Conservation (phyloP, 2,888 invertebrate genomes). For the Petrophora chlorosata region DNA sequence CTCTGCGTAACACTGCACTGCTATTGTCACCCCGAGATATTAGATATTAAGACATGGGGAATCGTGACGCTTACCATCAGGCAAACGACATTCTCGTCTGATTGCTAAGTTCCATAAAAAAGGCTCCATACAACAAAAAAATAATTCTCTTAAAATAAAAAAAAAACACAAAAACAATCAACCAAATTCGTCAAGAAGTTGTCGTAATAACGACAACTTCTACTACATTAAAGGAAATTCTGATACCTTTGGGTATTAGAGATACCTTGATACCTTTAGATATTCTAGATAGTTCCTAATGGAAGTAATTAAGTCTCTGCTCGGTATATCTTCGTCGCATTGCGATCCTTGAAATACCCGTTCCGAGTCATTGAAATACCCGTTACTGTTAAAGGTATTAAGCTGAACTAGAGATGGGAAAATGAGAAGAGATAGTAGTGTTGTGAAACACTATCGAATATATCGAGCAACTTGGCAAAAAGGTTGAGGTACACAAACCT, state of each 20-base stretch:
- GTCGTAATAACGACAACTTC: no score
- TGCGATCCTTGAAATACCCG: constrained; percentile 51
- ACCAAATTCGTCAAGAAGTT: no score
- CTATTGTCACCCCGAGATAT: no score
- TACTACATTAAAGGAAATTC: no score
- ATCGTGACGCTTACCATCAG: not conserved
- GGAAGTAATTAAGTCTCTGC: constrained; percentile 45
- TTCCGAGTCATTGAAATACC: constrained; percentile 54
- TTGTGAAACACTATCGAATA: no score
- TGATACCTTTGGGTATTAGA: no score
- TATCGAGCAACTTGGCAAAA: no score
- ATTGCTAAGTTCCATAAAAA: not conserved
- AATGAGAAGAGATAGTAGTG: no score
- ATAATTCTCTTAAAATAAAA: not conserved
- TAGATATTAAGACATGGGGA: no score
- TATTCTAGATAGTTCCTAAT: constrained; percentile 35
- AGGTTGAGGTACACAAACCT: no score
- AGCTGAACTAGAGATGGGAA: constrained; percentile 10
- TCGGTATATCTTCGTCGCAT: constrained; percentile 43
- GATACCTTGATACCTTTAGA: not conserved
- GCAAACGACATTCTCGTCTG: not conserved
- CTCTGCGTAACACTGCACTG: no score
- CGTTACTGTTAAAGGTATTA: constrained; percentile 59
- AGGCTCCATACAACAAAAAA: not conserved
- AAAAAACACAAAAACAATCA: not conserved